phyloP scores from a whole-genome alignment of 1,140 invertebrate species.

The Alviniconcha marisindica region DNA sequence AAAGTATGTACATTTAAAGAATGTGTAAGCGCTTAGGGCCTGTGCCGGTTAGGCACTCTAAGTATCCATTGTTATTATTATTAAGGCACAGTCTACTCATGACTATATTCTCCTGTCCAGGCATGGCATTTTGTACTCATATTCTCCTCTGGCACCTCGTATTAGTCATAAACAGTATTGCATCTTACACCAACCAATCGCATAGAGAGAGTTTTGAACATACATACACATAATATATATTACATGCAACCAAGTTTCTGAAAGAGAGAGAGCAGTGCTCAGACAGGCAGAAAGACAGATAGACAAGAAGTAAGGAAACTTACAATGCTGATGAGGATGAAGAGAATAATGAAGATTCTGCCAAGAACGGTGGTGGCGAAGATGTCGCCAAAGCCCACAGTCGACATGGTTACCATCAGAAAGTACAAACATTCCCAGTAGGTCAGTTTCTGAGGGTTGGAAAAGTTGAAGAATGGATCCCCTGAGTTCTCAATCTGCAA shows the following conservation, averaged over 20 bases:
- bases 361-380: constrained; percentile 71
- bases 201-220: too few relatives aligned
- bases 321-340: constrained; percentile 75
- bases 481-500: constrained; percentile 76
- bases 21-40: too few relatives aligned
- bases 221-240: too few relatives aligned
- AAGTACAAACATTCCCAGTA: constrained; percentile 77
- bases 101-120: too few relatives aligned
- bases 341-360: constrained; percentile 72
- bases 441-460: constrained; percentile 67
- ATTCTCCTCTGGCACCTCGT: too few relatives aligned
- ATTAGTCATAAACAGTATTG: too few relatives aligned
- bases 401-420: constrained; percentile 76
- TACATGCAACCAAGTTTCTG: neutral
- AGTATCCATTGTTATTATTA: too few relatives aligned
- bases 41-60: too few relatives aligned
- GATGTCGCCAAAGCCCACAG: constrained; percentile 76
- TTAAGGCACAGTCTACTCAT: too few relatives aligned
- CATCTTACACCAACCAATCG: too few relatives aligned
- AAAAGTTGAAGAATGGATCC: constrained; percentile 71
- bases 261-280: neutral
- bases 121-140: too few relatives aligned
- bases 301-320: constrained; percentile 49
- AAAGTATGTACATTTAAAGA: too few relatives aligned
- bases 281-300: neutral